These are phyloP conservation scores for Drosophila infuscata DNA, from an alignment of 2,888 invertebrate species.

Conservation along the genomic window DNA sequence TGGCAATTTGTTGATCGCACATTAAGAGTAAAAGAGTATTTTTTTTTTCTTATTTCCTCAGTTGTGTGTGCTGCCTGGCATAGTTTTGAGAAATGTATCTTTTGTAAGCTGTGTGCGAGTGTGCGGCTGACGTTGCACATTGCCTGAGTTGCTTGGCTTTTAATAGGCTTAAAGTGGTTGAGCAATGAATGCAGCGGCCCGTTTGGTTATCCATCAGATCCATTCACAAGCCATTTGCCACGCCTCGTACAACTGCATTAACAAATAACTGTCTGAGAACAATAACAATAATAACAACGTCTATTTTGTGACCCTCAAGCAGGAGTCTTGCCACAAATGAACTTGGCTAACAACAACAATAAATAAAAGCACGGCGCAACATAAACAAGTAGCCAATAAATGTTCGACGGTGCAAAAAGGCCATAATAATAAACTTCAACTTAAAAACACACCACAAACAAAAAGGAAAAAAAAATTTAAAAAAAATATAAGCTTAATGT, in stretches of 20 bases:
- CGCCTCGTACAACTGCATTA: constrained; percentile 61
- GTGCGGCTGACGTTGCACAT: constrained; percentile 33
- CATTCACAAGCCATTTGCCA: constrained; percentile 57
- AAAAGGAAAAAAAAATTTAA: constrained; percentile 8
- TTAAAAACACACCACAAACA: constrained; percentile 35
- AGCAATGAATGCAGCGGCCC: constrained; percentile 49
- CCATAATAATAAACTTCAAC: constrained; percentile 76
- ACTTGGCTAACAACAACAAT: constrained; percentile 62
- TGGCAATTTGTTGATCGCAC: constrained; percentile 74
- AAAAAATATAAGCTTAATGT: constrained; percentile 59
- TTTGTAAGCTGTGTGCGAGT: constrained; percentile 37
- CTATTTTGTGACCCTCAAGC: constrained; percentile 58
- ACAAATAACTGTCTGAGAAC: constrained; percentile 25
- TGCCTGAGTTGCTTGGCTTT: constrained; percentile 60
- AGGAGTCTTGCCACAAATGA: constrained; percentile 50
- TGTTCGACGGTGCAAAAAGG: constrained; percentile 71
- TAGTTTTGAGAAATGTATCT: constrained; percentile 56
- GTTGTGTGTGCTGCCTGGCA: constrained; percentile 35
- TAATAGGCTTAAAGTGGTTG: constrained; percentile 74
- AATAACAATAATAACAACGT: constrained; percentile 18
- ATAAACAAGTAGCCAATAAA: constrained; percentile 66
- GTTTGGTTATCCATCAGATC: constrained; percentile 52
- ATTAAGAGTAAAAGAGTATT: constrained; percentile 52
- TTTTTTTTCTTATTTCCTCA: not conserved
- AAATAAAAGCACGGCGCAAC: constrained; percentile 42